Base-by-base conservation (phyloP, 2,113 vertebrate species). In the Paratilapia polleni region DNA sequence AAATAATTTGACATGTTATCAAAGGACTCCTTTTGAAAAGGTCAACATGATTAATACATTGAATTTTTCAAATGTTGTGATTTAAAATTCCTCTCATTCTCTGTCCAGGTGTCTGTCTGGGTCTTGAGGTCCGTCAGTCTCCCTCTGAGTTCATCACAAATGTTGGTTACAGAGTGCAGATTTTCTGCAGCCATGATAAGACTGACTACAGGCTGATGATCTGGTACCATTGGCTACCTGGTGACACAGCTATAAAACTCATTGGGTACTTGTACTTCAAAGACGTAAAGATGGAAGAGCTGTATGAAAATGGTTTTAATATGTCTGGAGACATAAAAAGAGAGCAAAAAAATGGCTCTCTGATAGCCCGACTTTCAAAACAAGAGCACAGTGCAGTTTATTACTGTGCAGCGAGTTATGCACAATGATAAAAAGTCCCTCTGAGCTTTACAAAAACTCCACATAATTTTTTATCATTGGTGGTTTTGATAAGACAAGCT, bases 401-500 rank as follows among this genome's bases (percentile, higher is more conserved):
- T 58, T 93, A 87, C 84, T 94, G 94, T 92, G 91, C 94, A 81
- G 91, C 91, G 2, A 81, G 88, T 3, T 17, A 47, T 31, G 77
- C 94, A 94, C 94, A 57, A 19, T 31, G 28, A 31, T 4, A 31
- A 31, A 31, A 31, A 31, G 28, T 4, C 28, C 4, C 28, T 31
- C 3, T 31, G 28, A 31, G 4, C 28, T 31, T 31, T 4, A 31
- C 28, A 31, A 31, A 31, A 31, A 31, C 28, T 31, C 28, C 28
- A 31, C 4, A 31, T 31, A 31, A 31, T 31, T 31, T 31, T 31
- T 31, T 31, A 31, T 31, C 28, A 31, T 31, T 31, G 28, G 28
- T 31, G 28, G 28, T 31, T 31, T 31, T 31, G 28, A 31, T 31
- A 31, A 31, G 28, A 31, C n/a, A n/a, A n/a, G n/a, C 28, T 31